phyloP scores from a whole-genome alignment of 2,888 invertebrate species.

The Campoplex capitator region DNA sequence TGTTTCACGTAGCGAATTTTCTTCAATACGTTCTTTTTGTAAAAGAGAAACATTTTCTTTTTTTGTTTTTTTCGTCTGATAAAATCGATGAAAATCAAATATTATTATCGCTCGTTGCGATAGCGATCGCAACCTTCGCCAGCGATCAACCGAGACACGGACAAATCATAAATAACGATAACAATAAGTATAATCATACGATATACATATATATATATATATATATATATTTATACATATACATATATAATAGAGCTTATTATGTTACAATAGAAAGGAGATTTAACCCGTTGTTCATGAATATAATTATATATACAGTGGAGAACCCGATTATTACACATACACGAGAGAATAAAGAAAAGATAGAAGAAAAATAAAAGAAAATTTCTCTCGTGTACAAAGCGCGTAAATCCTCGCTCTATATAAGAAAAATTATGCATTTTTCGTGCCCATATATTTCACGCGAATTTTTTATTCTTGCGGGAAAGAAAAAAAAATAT shows the following conservation, averaged over 20 bases:
- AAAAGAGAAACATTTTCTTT: slow-evolving; percentile 28
- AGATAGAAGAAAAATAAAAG: not conserved
- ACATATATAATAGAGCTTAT: slow-evolving; percentile 79
- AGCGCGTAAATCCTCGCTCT: slow-evolving; percentile 12
- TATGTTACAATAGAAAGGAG: slow-evolving; percentile 77
- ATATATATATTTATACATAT: slow-evolving; percentile 58
- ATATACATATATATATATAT: slow-evolving; percentile 65
- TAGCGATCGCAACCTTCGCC: not conserved
- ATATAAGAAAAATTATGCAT: slow-evolving; percentile 9
- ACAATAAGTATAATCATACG: slow-evolving; percentile 80
- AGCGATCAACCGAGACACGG: slow-evolving; percentile 58
- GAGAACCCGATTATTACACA: slow-evolving; percentile 33
- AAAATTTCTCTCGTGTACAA: slow-evolving; percentile 9
- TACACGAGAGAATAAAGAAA: slow-evolving; percentile 4
- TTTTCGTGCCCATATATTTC: slow-evolving; percentile 8
- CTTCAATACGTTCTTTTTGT: not conserved
- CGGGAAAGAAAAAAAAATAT: not conserved
- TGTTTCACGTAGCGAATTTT: slow-evolving; percentile 8
- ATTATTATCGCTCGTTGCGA: not conserved
- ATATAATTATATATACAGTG: slow-evolving; percentile 60
- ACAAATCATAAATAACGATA: slow-evolving; percentile 83
- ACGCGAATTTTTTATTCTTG: not conserved
- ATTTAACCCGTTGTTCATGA: slow-evolving; percentile 63
- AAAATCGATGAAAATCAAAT: slow-evolving; percentile 18
- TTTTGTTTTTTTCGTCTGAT: not conserved